Conservation (phyloP, 2,888 invertebrate species). For the Andrena bicolor region DNA sequence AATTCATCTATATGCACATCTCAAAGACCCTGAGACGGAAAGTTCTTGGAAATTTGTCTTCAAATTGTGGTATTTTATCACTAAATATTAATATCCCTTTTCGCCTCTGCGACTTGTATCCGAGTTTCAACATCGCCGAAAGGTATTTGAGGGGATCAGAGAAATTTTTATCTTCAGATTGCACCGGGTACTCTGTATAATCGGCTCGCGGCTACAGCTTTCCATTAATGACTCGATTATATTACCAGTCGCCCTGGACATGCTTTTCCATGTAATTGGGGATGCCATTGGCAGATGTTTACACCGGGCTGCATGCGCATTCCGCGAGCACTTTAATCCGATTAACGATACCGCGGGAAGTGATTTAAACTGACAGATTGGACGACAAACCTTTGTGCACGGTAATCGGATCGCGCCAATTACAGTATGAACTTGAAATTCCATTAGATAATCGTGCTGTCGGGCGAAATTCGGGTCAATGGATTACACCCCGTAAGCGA, state of each 20-base stretch:
- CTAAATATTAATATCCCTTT: no score
- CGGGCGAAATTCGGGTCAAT: constrained; percentile 36
- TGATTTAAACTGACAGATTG: constrained; percentile 63
- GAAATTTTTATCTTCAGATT: neutral
- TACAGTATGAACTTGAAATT: constrained; percentile 65
- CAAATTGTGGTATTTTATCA: no score
- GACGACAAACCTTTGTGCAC: constrained; percentile 54
- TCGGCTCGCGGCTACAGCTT: constrained; percentile 8
- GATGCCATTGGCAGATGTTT: constrained; percentile 50
- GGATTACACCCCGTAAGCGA: constrained; percentile 34
- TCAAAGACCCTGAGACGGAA: no score
- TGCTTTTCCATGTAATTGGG: constrained; percentile 55
- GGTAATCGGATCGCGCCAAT: constrained; percentile 56
- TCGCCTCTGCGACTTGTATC: no score
- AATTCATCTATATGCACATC: no score
- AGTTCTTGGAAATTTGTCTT: no score
- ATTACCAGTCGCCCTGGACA: constrained; percentile 2
- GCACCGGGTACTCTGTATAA: neutral
- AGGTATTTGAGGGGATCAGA: neutral
- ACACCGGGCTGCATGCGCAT: constrained; percentile 54
- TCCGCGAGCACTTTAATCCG: constrained; percentile 57
- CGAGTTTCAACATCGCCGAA: no score
- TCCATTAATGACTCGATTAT: constrained; percentile 30
- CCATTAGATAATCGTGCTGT: constrained; percentile 51
- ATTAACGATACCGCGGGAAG: constrained; percentile 58